Percentiles rank a stretch among this genome's conserved stretches.
These are phyloP conservation scores for Ornithoptera alexandrae DNA, from an alignment of 2,888 invertebrate genomes.

Conservation along the genomic window DNA sequence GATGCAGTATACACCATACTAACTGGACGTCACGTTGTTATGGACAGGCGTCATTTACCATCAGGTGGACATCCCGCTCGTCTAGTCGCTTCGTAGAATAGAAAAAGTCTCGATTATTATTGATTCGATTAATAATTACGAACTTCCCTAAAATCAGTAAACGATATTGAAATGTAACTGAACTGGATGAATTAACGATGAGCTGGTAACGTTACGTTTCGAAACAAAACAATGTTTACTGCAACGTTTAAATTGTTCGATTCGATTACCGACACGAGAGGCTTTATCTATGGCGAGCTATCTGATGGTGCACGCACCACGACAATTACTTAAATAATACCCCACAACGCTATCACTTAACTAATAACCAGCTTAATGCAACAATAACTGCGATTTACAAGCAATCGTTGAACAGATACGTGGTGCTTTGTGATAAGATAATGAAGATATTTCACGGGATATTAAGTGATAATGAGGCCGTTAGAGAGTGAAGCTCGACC, in stretches of 20 bases:
- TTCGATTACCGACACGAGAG: slow-evolving; percentile 54
- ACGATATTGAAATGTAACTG: background rate
- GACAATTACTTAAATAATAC: slow-evolving; percentile 52
- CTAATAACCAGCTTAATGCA: slow-evolving; percentile 52
- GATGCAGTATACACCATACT: no score
- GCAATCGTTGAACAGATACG: slow-evolving; percentile 42
- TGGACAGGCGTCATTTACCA: no score
- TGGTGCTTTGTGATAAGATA: background rate
- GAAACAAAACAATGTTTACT: slow-evolving; percentile 27
- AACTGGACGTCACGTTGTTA: no score
- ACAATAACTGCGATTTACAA: slow-evolving; percentile 43
- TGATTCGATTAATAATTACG: background rate
- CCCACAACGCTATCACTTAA: slow-evolving; percentile 54
- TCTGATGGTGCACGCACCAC: slow-evolving; percentile 59
- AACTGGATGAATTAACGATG: slow-evolving; percentile 25
- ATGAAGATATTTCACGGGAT: background rate
- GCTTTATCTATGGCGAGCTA: slow-evolving; percentile 39
- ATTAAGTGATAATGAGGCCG: no score
- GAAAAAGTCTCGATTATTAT: background rate
- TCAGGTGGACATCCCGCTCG: no score
- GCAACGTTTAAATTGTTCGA: slow-evolving; percentile 34
- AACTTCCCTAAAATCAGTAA: background rate
- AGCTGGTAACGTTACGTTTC: slow-evolving; percentile 15
- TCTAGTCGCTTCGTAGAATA: no score
- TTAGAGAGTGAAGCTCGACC: no score